Conservation (phyloP, 2,113 vertebrate genomes). For the Scytalopus superciliaris region DNA sequence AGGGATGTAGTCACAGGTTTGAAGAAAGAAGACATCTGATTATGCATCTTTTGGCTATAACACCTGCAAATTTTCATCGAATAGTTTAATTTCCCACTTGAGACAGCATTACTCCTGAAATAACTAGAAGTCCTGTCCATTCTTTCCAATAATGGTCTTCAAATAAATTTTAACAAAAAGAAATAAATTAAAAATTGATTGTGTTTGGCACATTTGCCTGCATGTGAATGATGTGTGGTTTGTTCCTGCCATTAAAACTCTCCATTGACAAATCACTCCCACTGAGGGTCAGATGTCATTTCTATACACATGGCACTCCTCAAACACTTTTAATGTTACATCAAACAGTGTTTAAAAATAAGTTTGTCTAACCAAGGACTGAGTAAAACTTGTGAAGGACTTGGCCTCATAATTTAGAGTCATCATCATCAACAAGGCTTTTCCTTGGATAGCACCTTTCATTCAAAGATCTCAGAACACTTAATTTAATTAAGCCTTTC, state of each 20-base stretch:
- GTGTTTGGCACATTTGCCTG: neutral
- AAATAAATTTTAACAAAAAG: neutral
- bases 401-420: slow-evolving; percentile 28
- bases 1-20: neutral
- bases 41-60: neutral
- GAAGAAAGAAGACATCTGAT: neutral
- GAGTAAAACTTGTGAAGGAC: slow-evolving; percentile 15
- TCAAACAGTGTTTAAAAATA: slow-evolving; percentile 26
- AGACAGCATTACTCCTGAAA: neutral
- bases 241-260: neutral
- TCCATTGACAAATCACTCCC: neutral
- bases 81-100: neutral
- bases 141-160: neutral
- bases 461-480: slow-evolving; percentile 54
- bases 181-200: neutral
- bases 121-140: neutral
- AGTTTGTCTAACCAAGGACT: neutral
- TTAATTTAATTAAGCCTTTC: slow-evolving; percentile 70
- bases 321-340: neutral
- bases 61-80: rapidly evolving
- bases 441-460: slow-evolving; percentile 65
- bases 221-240: neutral
- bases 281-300: neutral
- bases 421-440: slow-evolving; percentile 52
- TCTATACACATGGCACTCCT: neutral